Conservation (phyloP, 2,888 invertebrate species). For the Drosophila antonietae region DNA sequence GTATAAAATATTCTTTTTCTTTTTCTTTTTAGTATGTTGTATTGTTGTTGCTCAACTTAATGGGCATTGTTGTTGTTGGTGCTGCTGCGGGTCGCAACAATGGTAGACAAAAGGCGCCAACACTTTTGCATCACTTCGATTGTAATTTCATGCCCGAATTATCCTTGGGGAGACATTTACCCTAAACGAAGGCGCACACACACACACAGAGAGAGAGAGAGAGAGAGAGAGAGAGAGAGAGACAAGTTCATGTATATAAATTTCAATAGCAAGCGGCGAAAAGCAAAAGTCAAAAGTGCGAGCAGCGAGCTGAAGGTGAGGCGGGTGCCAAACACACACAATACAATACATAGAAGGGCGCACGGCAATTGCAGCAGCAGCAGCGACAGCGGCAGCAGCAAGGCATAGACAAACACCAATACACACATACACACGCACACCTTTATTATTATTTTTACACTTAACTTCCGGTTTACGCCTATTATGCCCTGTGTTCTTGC, state of each 20-base stretch:
- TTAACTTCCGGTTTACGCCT: slow-evolving; percentile 81
- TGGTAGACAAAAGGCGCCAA: slow-evolving; percentile 73
- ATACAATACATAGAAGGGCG: slow-evolving; percentile 25
- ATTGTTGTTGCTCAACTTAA: slow-evolving; percentile 50
- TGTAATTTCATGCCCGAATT: slow-evolving; percentile 84
- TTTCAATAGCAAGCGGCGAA: slow-evolving; percentile 66
- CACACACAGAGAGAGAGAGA: slow-evolving; percentile 14
- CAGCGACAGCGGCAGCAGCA: slow-evolving; percentile 6
- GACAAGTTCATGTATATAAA: slow-evolving; percentile 56
- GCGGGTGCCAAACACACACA: not conserved
- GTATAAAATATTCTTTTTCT: slow-evolving; percentile 11
- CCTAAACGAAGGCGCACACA: slow-evolving; percentile 58
- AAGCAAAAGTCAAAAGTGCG: slow-evolving; percentile 63
- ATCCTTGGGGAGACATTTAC: slow-evolving; percentile 83
- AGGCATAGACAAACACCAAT: slow-evolving; percentile 17
- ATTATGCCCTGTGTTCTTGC: slow-evolving; percentile 54
- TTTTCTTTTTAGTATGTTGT: slow-evolving; percentile 9
- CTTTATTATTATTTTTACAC: slow-evolving; percentile 82
- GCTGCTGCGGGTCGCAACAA: slow-evolving; percentile 51
- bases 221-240: not conserved
- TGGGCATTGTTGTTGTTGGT: slow-evolving; percentile 49
- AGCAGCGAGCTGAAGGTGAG: not conserved
- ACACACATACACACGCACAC: slow-evolving; percentile 52
- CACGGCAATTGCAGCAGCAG: slow-evolving; percentile 39
- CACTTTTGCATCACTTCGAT: slow-evolving; percentile 81